A percentile compares a stretch with the other conserved stretches of the same genome.
These are phyloP conservation scores for Chromobotia macracanthus DNA, from an alignment of 2,797 vertebrate genomes.

Conservation along the genomic window DNA sequence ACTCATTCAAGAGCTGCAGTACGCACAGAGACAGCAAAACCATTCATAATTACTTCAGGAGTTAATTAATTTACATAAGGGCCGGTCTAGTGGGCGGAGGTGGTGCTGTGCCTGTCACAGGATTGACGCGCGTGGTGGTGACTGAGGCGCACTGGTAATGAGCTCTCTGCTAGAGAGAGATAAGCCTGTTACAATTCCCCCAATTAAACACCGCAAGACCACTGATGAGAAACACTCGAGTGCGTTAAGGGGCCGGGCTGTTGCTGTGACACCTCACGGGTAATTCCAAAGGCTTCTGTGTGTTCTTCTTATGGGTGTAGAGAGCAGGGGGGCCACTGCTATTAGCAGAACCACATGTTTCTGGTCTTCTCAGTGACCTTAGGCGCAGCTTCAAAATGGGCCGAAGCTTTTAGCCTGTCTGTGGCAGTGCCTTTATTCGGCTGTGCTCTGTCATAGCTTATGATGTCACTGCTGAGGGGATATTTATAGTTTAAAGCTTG, in stretches of 20 bases:
- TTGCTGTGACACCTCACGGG: not conserved
- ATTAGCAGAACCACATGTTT: not conserved
- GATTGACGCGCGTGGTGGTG: constrained; percentile 16
- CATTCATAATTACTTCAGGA: constrained; percentile 60
- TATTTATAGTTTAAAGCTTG: constrained; percentile 31
- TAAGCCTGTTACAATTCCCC: constrained; percentile 54
- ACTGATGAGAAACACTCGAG: constrained; percentile 51
- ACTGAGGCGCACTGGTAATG: constrained; percentile 36
- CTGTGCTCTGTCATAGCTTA: constrained; percentile 12
- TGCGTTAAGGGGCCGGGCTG: not conserved
- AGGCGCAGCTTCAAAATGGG: not conserved
- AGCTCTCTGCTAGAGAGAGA: constrained; percentile 60
- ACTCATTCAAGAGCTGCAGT: not conserved
- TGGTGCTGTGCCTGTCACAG: constrained; percentile 39
- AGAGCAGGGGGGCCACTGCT: too few species aligned
- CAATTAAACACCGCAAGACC: constrained; percentile 50
- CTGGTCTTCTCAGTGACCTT: not conserved
- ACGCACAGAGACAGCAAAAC: constrained; percentile 16
- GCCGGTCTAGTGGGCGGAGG: constrained; percentile 27
- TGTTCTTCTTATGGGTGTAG: not conserved
- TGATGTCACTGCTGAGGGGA: not conserved
- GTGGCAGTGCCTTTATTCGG: not conserved
- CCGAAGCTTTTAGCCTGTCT: constrained; percentile 6
- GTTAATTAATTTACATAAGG: constrained; percentile 56
- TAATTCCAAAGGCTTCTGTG: not conserved